Conservation (phyloP, 2,113 vertebrate genomes). For the Spizaetus ornatus region DNA sequence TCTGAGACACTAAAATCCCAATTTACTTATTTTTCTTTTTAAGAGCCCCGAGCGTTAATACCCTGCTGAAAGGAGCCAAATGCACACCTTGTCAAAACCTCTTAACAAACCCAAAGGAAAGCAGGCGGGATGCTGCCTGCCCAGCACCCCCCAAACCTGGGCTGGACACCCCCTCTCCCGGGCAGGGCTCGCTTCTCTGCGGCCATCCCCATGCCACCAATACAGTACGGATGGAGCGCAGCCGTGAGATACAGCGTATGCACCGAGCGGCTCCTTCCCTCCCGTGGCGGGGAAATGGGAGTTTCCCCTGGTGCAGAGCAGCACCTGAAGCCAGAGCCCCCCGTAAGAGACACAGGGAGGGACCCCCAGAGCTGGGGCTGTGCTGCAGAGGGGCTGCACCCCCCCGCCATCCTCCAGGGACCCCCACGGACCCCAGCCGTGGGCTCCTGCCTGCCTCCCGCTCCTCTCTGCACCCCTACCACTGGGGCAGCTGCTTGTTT, state of each 20-base stretch:
- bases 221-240: fast-evolving
- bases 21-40: not conserved
- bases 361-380: not conserved
- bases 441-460: not conserved
- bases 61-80: not conserved
- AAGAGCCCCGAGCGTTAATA: not conserved
- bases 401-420: not conserved
- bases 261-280: not conserved
- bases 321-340: not conserved
- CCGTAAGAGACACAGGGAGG: not conserved
- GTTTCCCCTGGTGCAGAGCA: not conserved
- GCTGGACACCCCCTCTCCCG: not conserved
- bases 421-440: fast-evolving
- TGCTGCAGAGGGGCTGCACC: not conserved
- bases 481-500: not conserved
- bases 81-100: not conserved
- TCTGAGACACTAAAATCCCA: not conserved
- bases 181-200: not conserved
- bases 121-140: too few species aligned
- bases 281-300: fast-evolving
- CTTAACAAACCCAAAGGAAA: not conserved
- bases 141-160: not conserved
- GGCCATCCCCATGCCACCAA: not conserved
- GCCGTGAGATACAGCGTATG: not conserved
- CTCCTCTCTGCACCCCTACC: not conserved